Evolutionary conservation across 2,888 invertebrate species (phyloP).

Genomic region (Acleris cristana): DNA sequence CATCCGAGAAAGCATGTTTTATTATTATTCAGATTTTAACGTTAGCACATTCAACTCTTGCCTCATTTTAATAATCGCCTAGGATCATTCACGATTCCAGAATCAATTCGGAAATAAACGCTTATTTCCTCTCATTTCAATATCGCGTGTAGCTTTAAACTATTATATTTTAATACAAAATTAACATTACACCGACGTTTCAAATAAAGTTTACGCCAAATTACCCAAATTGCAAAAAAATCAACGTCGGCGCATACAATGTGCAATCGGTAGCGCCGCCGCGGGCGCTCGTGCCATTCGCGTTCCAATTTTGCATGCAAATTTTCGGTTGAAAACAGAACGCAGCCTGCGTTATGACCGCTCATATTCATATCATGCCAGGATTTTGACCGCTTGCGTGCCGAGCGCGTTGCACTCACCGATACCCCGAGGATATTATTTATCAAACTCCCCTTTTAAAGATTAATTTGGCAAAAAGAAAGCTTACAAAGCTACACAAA

Average conservation of each 20-base stretch:
- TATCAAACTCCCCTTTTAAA: conserved; percentile 47
- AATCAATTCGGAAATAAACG: conserved; percentile 45
- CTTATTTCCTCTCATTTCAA: conserved; percentile 54
- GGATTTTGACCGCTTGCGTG: conserved; percentile 69
- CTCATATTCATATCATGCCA: conserved; percentile 54
- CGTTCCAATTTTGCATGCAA: conserved; percentile 79
- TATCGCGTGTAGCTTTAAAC: conserved; percentile 42
- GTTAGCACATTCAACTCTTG: background rate
- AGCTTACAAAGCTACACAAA: conserved; percentile 3
- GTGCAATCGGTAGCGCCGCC: conserved; percentile 72
- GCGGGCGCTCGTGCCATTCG: conserved; percentile 75
- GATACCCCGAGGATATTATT: conserved; percentile 55
- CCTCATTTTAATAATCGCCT: background rate
- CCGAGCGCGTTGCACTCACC: conserved; percentile 59
- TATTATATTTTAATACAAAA: conserved; percentile 45
- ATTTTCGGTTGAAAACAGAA: conserved; percentile 66
- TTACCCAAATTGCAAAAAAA: conserved; percentile 57
- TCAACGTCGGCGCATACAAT: conserved; percentile 51
- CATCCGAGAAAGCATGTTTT: too few species aligned
- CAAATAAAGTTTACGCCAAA: conserved; percentile 55
- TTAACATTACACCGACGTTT: conserved; percentile 46
- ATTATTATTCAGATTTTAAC: too few species aligned
- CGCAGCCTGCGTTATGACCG: conserved; percentile 46
- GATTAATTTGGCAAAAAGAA: conserved; percentile 29
- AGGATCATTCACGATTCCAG: conserved; percentile 25